Conservation (phyloP, 2,797 vertebrate species). For the Coracias cyanogaster region DNA sequence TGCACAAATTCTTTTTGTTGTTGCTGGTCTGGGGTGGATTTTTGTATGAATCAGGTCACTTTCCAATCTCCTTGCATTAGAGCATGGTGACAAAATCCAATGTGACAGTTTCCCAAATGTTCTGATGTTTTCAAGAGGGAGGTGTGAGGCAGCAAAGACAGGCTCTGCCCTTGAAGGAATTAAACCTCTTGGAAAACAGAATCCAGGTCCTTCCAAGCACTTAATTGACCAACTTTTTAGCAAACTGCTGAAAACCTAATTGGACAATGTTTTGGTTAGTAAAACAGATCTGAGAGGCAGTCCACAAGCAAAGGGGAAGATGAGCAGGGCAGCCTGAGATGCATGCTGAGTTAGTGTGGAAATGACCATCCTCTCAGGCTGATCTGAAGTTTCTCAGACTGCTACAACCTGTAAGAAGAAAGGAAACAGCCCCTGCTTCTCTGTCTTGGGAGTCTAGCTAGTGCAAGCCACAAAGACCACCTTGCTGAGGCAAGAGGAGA, state of each 20-base stretch:
- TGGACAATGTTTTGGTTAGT: neutral
- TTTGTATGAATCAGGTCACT: neutral
- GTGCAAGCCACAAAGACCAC: neutral
- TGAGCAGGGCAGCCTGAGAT: neutral
- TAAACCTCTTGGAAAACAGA: constrained; percentile 16
- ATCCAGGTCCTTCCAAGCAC: neutral
- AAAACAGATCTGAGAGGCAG: neutral
- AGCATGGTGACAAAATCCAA: neutral
- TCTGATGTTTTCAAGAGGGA: neutral
- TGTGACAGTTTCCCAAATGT: constrained; percentile 21
- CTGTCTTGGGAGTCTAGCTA: neutral
- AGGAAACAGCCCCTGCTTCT: neutral
- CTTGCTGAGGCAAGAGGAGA: neutral
- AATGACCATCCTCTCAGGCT: neutral
- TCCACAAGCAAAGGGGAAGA: neutral
- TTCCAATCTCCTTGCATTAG: constrained; percentile 8
- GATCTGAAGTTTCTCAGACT: neutral
- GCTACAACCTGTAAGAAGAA: neutral
- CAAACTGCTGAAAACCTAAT: neutral
- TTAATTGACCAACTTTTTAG: neutral
- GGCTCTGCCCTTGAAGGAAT: neutral
- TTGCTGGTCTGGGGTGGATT: neutral
- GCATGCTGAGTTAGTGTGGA: neutral
- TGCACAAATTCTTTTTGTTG: neutral
- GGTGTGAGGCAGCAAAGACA: neutral